These are phyloP conservation scores for Carterocephalus palaemon DNA, from an alignment of 2,888 invertebrate genomes.

Conservation along the genomic window DNA sequence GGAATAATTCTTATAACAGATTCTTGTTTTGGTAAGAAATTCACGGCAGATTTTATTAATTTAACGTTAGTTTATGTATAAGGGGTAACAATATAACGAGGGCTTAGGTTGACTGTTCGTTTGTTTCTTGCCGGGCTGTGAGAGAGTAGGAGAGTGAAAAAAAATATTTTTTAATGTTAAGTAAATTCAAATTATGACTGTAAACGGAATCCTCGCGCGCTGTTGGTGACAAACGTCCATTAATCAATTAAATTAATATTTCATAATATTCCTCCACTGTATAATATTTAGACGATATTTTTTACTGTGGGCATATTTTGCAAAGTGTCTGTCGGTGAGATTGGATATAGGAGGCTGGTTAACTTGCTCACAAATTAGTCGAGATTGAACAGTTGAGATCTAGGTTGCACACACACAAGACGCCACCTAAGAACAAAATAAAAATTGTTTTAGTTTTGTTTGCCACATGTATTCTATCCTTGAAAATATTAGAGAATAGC, in stretches of 20 bases:
- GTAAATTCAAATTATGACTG: slow-evolving; percentile 24
- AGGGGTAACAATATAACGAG: neutral
- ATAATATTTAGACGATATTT: slow-evolving; percentile 61
- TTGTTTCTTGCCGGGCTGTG: slow-evolving; percentile 11
- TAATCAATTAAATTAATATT: slow-evolving; percentile 54
- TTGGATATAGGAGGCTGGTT: slow-evolving; percentile 30
- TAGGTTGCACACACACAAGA: no score
- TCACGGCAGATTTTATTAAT: neutral
- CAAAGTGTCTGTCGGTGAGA: slow-evolving; percentile 39
- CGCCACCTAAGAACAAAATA: no score
- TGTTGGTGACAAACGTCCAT: slow-evolving; percentile 61
- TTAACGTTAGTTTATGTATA: neutral
- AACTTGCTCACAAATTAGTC: neutral
- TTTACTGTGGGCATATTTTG: slow-evolving; percentile 50
- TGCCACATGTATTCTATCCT: no score
- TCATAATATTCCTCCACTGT: slow-evolving; percentile 68
- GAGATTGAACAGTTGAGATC: no score
- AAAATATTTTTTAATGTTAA: slow-evolving; percentile 18
- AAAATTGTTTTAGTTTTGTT: no score
- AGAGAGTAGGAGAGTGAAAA: neutral
- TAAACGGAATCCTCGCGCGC: slow-evolving; percentile 20
- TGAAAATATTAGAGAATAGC: no score
- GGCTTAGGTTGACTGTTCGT: neutral
- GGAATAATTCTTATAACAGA: slow-evolving; percentile 45
- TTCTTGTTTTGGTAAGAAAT: slow-evolving; percentile 1